Percentiles rank a stretch among this genome's conserved stretches.
These are phyloP conservation scores for Laterallus jamaicensis DNA, from an alignment of 2,113 vertebrate species.

Conservation along the genomic window DNA sequence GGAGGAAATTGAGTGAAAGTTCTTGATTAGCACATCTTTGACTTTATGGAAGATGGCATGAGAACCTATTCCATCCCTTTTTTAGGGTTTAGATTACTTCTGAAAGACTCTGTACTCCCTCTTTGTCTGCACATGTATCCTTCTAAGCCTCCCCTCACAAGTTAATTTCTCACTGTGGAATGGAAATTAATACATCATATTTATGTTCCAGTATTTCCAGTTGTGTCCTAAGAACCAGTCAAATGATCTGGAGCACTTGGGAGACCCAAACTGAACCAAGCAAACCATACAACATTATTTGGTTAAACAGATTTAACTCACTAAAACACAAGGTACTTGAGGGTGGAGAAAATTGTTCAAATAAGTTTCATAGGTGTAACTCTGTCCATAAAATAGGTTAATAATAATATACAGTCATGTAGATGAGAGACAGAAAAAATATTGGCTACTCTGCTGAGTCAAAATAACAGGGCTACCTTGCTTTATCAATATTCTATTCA, in stretches of 20 bases:
- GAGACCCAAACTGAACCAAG: neutral
- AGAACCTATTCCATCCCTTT: neutral
- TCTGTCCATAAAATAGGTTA: neutral
- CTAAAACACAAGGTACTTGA: neutral
- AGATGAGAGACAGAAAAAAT: neutral
- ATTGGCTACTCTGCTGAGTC: neutral
- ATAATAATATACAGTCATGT: neutral
- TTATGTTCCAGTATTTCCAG: neutral
- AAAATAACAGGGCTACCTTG: neutral
- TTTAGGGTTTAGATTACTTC: neutral
- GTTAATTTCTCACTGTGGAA: neutral
- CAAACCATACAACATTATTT: neutral
- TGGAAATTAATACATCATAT: neutral
- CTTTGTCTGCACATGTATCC: neutral
- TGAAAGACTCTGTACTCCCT: neutral
- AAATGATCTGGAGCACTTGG: neutral
- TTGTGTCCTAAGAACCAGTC: neutral
- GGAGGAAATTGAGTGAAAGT: neutral
- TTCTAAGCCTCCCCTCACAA: neutral
- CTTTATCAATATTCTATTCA: neutral
- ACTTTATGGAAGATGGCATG: neutral
- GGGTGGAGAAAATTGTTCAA: neutral
- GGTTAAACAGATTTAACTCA: neutral
- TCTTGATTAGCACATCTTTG: neutral
- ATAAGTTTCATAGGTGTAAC: neutral